A percentile compares a stretch with the other conserved stretches of the same genome.
These are phyloP conservation scores for Cryptotermes secundus DNA, from an alignment of 1,140 invertebrate species.

Conservation along the genomic window DNA sequence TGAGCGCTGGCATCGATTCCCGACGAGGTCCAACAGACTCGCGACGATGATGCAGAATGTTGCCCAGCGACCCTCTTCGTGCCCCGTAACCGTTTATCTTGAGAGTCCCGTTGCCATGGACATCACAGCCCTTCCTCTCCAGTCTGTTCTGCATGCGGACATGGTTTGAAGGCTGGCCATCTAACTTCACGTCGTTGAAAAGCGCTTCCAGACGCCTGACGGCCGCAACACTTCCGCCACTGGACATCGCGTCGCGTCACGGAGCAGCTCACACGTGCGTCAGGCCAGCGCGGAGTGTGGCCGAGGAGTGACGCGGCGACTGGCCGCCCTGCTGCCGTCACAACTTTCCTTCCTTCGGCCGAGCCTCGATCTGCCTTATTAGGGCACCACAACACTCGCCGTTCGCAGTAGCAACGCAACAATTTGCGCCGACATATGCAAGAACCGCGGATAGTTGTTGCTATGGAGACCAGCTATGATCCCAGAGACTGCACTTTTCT, in stretches of 20 bases:
- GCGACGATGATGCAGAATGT: conserved; percentile 22
- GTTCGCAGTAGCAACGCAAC: neutral
- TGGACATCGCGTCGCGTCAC: conserved; percentile 17
- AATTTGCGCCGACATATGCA: neutral
- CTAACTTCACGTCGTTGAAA: conserved; percentile 64
- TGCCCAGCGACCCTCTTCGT: neutral
- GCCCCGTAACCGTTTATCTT: no score
- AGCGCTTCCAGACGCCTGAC: conserved; percentile 69
- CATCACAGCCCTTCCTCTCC: conserved; percentile 58
- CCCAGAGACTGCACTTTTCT: no score
- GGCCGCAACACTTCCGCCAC: conserved; percentile 50
- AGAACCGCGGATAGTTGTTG: no score
- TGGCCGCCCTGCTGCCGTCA: neutral
- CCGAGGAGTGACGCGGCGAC: neutral
- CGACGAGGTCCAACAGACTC: conserved; percentile 45
- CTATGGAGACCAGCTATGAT: no score
- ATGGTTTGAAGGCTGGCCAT: conserved; percentile 38
- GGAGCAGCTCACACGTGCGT: neutral
- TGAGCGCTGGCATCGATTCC: conserved; percentile 49
- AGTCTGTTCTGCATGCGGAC: conserved; percentile 42
- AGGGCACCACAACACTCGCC: neutral
- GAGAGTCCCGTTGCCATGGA: conserved; percentile 58
- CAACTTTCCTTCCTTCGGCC: neutral
- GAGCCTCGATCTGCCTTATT: neutral
- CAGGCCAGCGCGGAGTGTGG: neutral